Evolutionary conservation across 2,888 invertebrate genomes (phyloP).

Genomic region (Eupeodes latifasciatus): DNA sequence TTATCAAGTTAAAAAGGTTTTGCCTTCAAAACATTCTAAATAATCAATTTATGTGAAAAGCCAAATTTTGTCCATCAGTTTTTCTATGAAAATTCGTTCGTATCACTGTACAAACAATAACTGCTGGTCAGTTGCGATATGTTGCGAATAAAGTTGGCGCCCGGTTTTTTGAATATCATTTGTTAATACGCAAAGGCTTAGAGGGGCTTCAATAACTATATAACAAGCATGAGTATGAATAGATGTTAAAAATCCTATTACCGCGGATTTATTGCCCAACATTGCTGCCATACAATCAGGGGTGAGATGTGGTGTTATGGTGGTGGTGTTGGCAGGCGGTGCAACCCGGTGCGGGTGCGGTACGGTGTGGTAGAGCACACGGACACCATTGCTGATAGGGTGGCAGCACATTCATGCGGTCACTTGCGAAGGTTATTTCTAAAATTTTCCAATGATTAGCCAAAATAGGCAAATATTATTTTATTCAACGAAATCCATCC

Average conservation of each 20-base stretch:
- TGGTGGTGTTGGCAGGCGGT: not conserved
- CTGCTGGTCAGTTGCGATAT: not conserved
- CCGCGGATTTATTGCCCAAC: constrained; percentile 75
- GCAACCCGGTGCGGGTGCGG: not conserved
- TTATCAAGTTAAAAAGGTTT: too few relatives aligned
- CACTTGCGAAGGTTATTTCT: constrained; percentile 76
- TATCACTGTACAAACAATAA: constrained; percentile 55
- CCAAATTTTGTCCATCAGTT: too few relatives aligned
- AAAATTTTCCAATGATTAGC: constrained; percentile 77
- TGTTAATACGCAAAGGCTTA: constrained; percentile 67
- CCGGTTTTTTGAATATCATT: constrained; percentile 65
- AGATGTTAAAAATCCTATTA: constrained; percentile 74
- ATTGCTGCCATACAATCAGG: constrained; percentile 31
- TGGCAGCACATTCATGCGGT: constrained; percentile 70
- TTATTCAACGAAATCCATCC: constrained; percentile 63
- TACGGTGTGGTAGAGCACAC: not conserved
- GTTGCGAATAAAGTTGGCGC: constrained; percentile 40
- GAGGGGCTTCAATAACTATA: constrained; percentile 6
- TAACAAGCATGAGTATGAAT: constrained; percentile 56
- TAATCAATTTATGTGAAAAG: too few relatives aligned
- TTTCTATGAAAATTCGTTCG: not conserved
- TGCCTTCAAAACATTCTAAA: too few relatives aligned
- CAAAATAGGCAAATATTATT: constrained; percentile 77
- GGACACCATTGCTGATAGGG: constrained; percentile 26
- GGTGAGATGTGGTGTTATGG: constrained; percentile 14